Base-by-base conservation (phyloP, 1,140 invertebrate species). In the Drosophila azteca region DNA sequence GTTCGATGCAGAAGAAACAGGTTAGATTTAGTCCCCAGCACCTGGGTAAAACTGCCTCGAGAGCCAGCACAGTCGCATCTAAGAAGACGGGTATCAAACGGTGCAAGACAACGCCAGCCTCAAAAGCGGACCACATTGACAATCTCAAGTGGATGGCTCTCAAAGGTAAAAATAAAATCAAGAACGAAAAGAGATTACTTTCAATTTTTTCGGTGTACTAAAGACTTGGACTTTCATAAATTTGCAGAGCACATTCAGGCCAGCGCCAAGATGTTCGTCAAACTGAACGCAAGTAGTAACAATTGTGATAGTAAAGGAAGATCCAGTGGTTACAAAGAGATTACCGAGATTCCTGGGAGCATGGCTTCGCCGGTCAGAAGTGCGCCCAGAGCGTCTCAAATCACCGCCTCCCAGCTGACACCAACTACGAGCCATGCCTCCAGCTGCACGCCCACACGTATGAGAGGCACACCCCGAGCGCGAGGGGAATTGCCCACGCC, bases 401-500 rank as follows among this genome's bases (percentile, higher is more conserved):
- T 65, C 11, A 39, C 57, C 17, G 51, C 55, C 1, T 50, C 45
- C 9, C 80, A 82, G 45, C 46, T 79, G 11, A 83, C 80, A 22
- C 80, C 80, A 15, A 80, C 80, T 6, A 85, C 81, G 2, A 83
- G 77, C 44, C 79, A 83, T 35, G 66, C 77, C n/a, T 83, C 80
- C 0, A 83, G 77, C 61, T 60, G 77, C 6, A 84, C 80, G 0
- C 77, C 80, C 31, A 65, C 70, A 9, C 66, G 67, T 20, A 45
- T 44, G 35, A 3, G 65, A 58, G 20, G 13, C 6, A 24, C 60
- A 39, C 17, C 13, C 20, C 22, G 54, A 24, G n/a, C 57, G 4
- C 24, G 59, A 58, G 48, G 68, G 60, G 15, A 49, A 3, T 24
- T 82, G 51, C 82, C 82, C 6, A 88, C 81, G 6, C 82, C 82